These are phyloP conservation scores for Aphidius ervi DNA, from an alignment of 1,140 invertebrate genomes.

Conservation along the genomic window DNA sequence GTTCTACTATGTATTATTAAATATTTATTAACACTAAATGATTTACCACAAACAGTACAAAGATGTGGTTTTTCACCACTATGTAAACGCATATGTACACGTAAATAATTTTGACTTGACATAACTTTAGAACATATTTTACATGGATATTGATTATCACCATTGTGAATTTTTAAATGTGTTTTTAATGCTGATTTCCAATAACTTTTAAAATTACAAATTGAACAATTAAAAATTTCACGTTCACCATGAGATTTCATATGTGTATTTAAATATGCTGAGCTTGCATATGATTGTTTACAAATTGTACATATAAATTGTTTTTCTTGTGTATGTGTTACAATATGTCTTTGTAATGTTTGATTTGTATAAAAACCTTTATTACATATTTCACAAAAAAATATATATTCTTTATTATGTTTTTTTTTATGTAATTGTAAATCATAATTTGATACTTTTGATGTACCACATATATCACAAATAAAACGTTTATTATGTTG, in stretches of 20 bases:
- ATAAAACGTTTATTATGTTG: constrained; percentile 72
- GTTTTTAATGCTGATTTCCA: constrained; percentile 64
- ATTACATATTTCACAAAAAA: constrained; percentile 36
- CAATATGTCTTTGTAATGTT: constrained; percentile 39
- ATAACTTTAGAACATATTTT: constrained; percentile 59
- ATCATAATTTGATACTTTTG: constrained; percentile 40
- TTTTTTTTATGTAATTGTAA: constrained; percentile 34
- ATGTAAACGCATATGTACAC: constrained; percentile 56
- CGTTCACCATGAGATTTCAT: constrained; percentile 37
- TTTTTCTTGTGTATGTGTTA: constrained; percentile 63
- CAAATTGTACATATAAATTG: constrained; percentile 73
- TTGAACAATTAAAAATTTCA: constrained; percentile 47
- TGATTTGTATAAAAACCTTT: constrained; percentile 45
- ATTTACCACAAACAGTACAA: constrained; percentile 70
- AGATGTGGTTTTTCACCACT: constrained; percentile 71
- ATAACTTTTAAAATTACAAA: constrained; percentile 43
- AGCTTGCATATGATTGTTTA: constrained; percentile 48
- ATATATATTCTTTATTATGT: constrained; percentile 42
- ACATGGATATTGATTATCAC: constrained; percentile 54
- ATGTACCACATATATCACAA: constrained; percentile 78
- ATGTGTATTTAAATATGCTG: constrained; percentile 37
- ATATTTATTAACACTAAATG: constrained; percentile 64
- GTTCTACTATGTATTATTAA: constrained; percentile 61
- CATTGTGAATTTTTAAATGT: constrained; percentile 71
- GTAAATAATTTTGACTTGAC: constrained; percentile 55